These are phyloP conservation scores for Caenorhabditis panamensis DNA, from an alignment of 2,888 invertebrate species.

Conservation along the genomic window DNA sequence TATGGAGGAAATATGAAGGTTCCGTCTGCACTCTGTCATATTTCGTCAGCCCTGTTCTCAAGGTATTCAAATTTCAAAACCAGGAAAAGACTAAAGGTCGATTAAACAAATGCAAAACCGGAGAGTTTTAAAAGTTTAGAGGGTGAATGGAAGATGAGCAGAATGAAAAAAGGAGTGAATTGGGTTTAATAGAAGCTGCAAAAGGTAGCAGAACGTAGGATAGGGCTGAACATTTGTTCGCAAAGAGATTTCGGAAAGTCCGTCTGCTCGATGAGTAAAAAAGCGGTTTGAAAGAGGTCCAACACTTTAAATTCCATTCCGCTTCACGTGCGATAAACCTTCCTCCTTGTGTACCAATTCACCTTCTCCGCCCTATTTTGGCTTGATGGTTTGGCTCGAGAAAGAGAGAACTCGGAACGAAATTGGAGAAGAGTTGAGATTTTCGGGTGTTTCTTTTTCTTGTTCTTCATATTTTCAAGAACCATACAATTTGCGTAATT, in stretches of 20 bases:
- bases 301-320: conserved; percentile 61
- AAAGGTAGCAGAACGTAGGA: background rate
- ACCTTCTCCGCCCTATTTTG: conserved; percentile 33
- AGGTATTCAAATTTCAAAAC: conserved; percentile 56
- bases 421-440: conserved; percentile 1
- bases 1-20: conserved; percentile 40
- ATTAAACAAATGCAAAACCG: conserved; percentile 4
- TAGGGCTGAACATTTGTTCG: conserved; percentile 51
- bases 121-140: background rate
- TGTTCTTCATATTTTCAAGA: background rate
- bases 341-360: conserved; percentile 30
- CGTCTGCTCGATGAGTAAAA: conserved; percentile 19
- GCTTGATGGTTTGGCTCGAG: conserved; percentile 30
- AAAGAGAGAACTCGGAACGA: conserved; percentile 1
- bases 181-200: background rate
- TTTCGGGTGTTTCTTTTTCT: background rate
- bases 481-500: conserved; percentile 39
- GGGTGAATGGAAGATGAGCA: no score
- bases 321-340: conserved; percentile 46
- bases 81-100: conserved; percentile 37
- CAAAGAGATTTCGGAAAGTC: conserved; percentile 12
- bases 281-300: conserved; percentile 40
- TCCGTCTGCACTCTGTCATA: conserved; percentile 25
- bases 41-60: conserved; percentile 40
- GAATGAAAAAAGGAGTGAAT: background rate